Evolutionary conservation across 2,888 invertebrate species (phyloP), one percentile per base, ranked within the genome.

Genomic region (Macaria notata): DNA sequence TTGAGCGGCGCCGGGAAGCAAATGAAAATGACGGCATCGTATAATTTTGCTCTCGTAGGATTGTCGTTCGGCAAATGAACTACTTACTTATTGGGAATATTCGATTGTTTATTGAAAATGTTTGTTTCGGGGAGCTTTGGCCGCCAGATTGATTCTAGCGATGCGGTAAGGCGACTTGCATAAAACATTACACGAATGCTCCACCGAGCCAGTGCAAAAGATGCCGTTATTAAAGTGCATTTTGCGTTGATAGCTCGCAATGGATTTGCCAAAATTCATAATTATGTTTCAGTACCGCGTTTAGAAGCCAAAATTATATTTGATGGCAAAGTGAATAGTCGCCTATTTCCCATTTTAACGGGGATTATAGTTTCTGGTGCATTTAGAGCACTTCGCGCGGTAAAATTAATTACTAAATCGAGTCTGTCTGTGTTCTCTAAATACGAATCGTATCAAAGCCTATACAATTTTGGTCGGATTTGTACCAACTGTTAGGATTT

Each of bases 391-490:
- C 86, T 88, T 88, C 83, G 78, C 82, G 80, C 81, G 79, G 84
- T 84, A 83, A 88, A 90, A 88, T 91, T 91, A 91, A 91, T 90
- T 88, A 91, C 88, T 85, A 86, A 86, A 89, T 86, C 83, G 84
- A 73, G 82, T 83, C 83, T 85, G 84, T 76, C 82, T 84, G 80
- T 73, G 68, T 67, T 73, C 63, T 74, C 76, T 77, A 81, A 81
- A 82, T 75, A 76, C 75, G 78, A 81, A 78, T 85, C 77, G 72
- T 79, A 78, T 77, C 63, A 82, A 79, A 78, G 79, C 80, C 76
- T 76, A 70, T 72, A 76, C 75, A 74, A 76, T 81, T 76, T 72
- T 63, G 60, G 64, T 69, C 55, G 61, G 64, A 73, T 67, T 64
- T 77, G 78, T 75, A 72, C 71, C 64, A 61, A 62, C 64, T 61